Conservation (phyloP, 2,113 vertebrate genomes). For the Furnarius figulus region DNA sequence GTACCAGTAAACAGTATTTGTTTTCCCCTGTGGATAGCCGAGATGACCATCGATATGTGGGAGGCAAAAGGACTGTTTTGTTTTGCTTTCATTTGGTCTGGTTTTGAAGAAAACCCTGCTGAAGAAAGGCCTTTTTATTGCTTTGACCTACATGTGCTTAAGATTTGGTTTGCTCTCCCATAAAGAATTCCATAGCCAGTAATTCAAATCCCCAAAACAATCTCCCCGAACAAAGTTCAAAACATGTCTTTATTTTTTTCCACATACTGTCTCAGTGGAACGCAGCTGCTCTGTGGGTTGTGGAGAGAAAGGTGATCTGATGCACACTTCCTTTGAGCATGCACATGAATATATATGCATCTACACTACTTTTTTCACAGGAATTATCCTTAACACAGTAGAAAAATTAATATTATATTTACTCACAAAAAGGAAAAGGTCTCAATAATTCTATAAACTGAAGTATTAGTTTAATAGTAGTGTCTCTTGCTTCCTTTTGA, state of each 20-base stretch:
- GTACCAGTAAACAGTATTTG: background rate
- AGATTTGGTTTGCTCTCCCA: background rate
- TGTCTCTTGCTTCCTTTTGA: background rate
- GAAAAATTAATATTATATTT: background rate
- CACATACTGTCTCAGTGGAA: background rate
- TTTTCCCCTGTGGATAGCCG: background rate
- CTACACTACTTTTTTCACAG: background rate
- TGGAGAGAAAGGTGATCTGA: background rate
- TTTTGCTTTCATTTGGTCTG: background rate
- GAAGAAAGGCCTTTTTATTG: background rate
- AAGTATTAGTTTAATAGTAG: background rate
- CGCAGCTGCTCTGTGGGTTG: conserved; percentile 6
- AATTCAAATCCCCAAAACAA: background rate
- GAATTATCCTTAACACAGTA: background rate
- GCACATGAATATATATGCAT: background rate
- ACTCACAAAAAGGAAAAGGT: background rate
- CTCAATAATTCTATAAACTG: background rate
- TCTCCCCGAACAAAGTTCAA: background rate
- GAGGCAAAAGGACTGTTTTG: background rate
- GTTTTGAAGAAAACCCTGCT: background rate
- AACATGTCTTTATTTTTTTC: background rate
- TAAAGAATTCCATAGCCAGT: background rate
- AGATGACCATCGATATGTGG: background rate
- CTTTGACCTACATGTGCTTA: background rate
- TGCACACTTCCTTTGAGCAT: background rate